Base-by-base conservation (phyloP, 2,888 invertebrate species). In the Eilema sororculum region DNA sequence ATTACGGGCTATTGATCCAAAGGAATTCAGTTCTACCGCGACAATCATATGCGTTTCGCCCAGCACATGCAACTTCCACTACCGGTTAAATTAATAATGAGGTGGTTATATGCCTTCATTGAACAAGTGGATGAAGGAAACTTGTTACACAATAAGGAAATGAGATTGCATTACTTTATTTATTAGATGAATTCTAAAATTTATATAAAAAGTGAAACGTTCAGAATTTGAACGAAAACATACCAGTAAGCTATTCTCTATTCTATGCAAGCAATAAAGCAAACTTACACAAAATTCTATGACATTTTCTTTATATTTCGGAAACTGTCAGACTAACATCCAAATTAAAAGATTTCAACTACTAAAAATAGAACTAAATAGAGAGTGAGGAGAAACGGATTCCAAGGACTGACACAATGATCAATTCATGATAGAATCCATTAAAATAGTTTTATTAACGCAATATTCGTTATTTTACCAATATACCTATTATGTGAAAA, bases 11-110 rank as follows among this genome's bases (percentile, higher is more conserved):
- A 83, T 73, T 87, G 90, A 78, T 56, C 81, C 64, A 73, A 74
- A 79, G 91, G 92, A 88, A 94, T 93, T 90, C 79, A 81, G 83
- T 85, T 84, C 82, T 83, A 80, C 81, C 84, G 88, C 87, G 91
- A 90, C 92, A 90, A 90, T 90, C 90, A 90, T 80, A 79, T 80
- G 81, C 79, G 85, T 92, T 93, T 92, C 90, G 86, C 87, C 88
- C 91, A 90, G 75, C 75, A 71, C 81, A 81, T 73, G 84, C 82
- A 82, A 92, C 89, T 92, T 92, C 91, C 85, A 83, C 86, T 90
- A 82, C 88, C 86, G 86, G 84, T 79, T 78, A 73, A 66, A 67
- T 80, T 68, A 67, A 68, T 79, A 81, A 81, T 75, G 60, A 68
- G 67, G 67, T 58, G 72, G 71, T 60, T 79, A 46, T 71, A 72